Conservation (phyloP, 2,888 invertebrate genomes). For the Ischnus inquisitorius region DNA sequence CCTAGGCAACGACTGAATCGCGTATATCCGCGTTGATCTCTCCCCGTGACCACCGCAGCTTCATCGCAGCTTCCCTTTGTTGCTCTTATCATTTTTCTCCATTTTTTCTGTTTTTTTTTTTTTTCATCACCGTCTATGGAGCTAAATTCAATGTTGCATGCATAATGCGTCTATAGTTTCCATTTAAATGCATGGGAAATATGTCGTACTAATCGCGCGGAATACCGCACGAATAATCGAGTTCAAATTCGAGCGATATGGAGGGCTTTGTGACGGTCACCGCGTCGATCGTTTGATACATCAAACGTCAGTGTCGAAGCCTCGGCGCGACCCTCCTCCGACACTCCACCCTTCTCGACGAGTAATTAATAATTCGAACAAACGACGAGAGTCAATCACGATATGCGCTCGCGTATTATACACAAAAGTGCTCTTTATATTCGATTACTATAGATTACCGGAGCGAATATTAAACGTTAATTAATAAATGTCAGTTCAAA, state of each 20-base stretch:
- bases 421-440: neutral
- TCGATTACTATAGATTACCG: conserved; percentile 32
- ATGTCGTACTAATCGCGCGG: conserved; percentile 50
- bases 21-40: conserved; percentile 22
- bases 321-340: conserved; percentile 43
- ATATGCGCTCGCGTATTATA: conserved; percentile 20
- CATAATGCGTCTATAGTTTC: conserved; percentile 29
- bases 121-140: neutral
- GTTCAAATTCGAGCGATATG: conserved; percentile 49
- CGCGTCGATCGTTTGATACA: conserved; percentile 52
- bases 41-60: conserved; percentile 31
- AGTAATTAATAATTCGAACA: conserved; percentile 64
- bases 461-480: conserved; percentile 50
- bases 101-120: too few species aligned
- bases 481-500: conserved; percentile 37
- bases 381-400: conserved; percentile 55
- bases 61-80: conserved; percentile 53
- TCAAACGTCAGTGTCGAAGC: conserved; percentile 61
- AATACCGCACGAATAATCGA: conserved; percentile 56
- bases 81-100: conserved; percentile 39
- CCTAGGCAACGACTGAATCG: conserved; percentile 17
- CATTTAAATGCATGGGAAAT: neutral
- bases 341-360: conserved; percentile 22
- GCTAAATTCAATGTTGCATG: conserved; percentile 24
- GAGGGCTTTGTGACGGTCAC: conserved; percentile 41